A percentile compares a stretch with the other conserved stretches of the same genome.
phyloP scores from a whole-genome alignment of 37 sponge, comb jelly and placozoan genomes.

The Oopsacas minuta region DNA sequence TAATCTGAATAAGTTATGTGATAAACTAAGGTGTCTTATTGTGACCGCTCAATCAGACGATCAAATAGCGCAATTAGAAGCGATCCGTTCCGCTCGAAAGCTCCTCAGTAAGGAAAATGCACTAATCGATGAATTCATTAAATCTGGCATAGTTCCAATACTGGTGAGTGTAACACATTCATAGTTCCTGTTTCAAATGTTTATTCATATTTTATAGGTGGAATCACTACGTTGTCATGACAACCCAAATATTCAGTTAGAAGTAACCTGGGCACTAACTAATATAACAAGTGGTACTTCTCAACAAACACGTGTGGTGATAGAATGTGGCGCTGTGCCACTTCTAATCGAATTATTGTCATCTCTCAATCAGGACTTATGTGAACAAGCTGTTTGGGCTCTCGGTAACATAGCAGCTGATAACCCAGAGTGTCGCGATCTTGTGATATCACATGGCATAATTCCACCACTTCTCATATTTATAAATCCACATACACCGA shows the following conservation, averaged over 20 bases:
- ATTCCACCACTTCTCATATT: slow-evolving; percentile 58
- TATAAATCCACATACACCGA: slow-evolving; percentile 40
- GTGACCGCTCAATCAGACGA: not conserved
- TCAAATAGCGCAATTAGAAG: not conserved
- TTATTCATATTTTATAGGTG: not conserved
- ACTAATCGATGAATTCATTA: not conserved
- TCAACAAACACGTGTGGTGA: slow-evolving; percentile 67
- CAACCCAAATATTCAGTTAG: slow-evolving; percentile 53
- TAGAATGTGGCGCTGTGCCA: slow-evolving; percentile 60
- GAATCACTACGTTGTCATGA: not conserved
- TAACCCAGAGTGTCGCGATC: slow-evolving; percentile 64
- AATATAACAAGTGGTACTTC: slow-evolving; percentile 87
- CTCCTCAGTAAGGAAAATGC: not conserved
- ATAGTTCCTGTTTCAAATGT: not conserved
- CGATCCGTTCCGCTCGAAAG: not conserved
- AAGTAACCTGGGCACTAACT: slow-evolving; percentile 87
- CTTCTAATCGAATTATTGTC: slow-evolving; percentile 45
- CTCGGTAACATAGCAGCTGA: slow-evolving; percentile 86
- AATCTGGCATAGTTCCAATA: not conserved
- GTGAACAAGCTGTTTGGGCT: slow-evolving; percentile 90
- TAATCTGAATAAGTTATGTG: not conserved
- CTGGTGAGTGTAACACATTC: not conserved
- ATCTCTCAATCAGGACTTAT: slow-evolving; percentile 37
- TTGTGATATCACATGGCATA: slow-evolving; percentile 61
- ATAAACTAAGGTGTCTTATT: not conserved